Evolutionary conservation across 2,888 invertebrate genomes (phyloP), one percentile per base, ranked within the genome.

Genomic region (Melanostoma scalare): DNA sequence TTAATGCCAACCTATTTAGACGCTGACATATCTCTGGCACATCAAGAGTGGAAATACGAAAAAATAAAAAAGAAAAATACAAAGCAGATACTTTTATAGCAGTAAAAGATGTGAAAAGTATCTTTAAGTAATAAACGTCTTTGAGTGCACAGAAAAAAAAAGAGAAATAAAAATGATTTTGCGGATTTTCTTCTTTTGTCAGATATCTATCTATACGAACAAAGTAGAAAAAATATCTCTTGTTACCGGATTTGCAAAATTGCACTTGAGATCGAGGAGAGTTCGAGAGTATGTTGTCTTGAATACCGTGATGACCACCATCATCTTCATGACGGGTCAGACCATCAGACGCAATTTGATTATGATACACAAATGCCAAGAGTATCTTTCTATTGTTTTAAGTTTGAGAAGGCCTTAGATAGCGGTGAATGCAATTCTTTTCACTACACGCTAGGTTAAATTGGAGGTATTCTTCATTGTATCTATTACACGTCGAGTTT

Each of bases 1-100:
- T 72, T 81, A 81, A 76, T 76, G 55, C 77, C 72, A 81, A 77
- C 77, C 76, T 72, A 81, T 74, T 81, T 81, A 40, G 48, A 63
- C 40, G 42, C 65, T 75, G 71, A 55, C 67, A 75, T 71, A 75
- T 60, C 58, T 53, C 60, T 30, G 52, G 31, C 40, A 60, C n/a
- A 40, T 67, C 53, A 40, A 46, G 30, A 20, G 53, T 36, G 48
- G 44, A 38, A 20, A 36, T 46, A 20, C 31, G 38, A 53, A 8
- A 31, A 4, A 40, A 35, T 8, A 76, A 61, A 55, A 52, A 71
- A 30, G 8, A 20, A 42, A 10, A 40, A 56, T 20, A 30, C 35
- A 56, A 60, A 71, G 58, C 50, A 58, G 36, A 56, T 55, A 46
- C 73, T 65, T 38, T 63, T 56, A 50, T 74, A 58, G 56, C 61